Conservation (phyloP, 2,113 vertebrate species). For the Tupaia chinensis region DNA sequence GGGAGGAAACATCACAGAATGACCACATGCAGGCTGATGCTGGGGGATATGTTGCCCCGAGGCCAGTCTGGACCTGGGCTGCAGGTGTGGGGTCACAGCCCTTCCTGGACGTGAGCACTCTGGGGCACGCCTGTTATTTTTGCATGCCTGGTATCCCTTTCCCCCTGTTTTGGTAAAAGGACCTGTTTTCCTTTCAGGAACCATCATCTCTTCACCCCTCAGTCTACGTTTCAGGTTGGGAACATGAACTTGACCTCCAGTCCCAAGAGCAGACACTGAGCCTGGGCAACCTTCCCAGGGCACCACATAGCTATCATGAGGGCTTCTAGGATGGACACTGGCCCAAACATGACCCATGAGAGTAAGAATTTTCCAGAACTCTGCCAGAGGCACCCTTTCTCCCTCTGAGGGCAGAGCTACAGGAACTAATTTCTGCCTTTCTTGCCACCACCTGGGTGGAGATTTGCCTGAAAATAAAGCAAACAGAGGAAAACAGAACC, state of each 20-base stretch:
- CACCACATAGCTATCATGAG: background rate
- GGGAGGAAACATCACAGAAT: background rate
- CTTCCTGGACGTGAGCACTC: too few species aligned
- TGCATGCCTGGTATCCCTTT: background rate
- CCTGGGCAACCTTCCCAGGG: background rate
- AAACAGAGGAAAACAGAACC: conserved; percentile 8
- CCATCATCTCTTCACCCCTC: background rate
- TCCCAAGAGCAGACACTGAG: background rate
- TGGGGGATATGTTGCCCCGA: too few species aligned
- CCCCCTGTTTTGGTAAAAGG: background rate
- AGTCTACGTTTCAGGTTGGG: background rate
- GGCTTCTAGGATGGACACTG: background rate
- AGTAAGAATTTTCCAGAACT: background rate
- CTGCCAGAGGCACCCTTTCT: background rate
- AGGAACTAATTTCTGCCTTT: background rate
- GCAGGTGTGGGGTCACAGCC: rapidly evolving
- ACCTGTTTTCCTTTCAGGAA: background rate
- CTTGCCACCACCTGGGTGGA: background rate
- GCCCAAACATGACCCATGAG: background rate
- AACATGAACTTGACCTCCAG: background rate
- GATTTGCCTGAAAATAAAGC: conserved; percentile 2
- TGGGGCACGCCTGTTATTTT: background rate
- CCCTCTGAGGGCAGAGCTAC: background rate
- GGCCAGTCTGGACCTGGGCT: background rate
- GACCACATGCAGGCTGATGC: too few species aligned